These are phyloP conservation scores for Xanthorhoe spadicearia DNA, from an alignment of 2,888 invertebrate genomes.

Conservation along the genomic window DNA sequence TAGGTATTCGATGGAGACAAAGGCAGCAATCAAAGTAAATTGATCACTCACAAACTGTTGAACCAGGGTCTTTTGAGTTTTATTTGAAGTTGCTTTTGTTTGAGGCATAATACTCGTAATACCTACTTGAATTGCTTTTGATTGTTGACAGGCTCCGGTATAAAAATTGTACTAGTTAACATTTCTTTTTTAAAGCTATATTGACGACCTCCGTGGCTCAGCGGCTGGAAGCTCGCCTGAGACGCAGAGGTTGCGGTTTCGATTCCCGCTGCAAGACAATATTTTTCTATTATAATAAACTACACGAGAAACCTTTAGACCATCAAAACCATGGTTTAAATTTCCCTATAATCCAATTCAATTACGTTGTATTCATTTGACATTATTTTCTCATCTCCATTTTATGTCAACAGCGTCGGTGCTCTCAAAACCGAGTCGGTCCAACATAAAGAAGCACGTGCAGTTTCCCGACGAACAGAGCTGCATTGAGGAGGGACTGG, in stretches of 20 bases:
- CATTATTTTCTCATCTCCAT: not conserved
- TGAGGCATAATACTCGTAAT: not conserved
- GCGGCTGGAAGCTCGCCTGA: too few relatives aligned
- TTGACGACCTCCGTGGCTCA: too few relatives aligned
- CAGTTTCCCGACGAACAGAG: slow-evolving; percentile 87
- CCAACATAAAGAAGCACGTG: slow-evolving; percentile 87
- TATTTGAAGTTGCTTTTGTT: not conserved
- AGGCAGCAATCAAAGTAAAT: slow-evolving; percentile 9
- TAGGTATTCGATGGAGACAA: slow-evolving; percentile 5
- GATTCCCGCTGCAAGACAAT: too few relatives aligned
- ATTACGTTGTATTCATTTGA: too few relatives aligned
- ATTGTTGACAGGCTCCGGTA: slow-evolving; percentile 11
- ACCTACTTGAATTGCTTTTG: slow-evolving; percentile 2
- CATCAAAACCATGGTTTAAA: too few relatives aligned
- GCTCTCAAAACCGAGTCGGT: slow-evolving; percentile 72
- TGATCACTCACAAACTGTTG: slow-evolving; percentile 7
- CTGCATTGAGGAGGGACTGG: slow-evolving; percentile 71
- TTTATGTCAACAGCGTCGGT: slow-evolving; percentile 66
- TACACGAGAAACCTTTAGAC: too few relatives aligned
- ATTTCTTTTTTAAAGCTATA: too few relatives aligned
- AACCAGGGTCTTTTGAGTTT: not conserved
- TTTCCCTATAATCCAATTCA: too few relatives aligned
- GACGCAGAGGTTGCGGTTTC: too few relatives aligned
- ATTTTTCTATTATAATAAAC: too few relatives aligned
- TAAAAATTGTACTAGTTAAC: too few relatives aligned